Conservation (phyloP, 2,888 invertebrate species). For the Oeneis ivallda region DNA sequence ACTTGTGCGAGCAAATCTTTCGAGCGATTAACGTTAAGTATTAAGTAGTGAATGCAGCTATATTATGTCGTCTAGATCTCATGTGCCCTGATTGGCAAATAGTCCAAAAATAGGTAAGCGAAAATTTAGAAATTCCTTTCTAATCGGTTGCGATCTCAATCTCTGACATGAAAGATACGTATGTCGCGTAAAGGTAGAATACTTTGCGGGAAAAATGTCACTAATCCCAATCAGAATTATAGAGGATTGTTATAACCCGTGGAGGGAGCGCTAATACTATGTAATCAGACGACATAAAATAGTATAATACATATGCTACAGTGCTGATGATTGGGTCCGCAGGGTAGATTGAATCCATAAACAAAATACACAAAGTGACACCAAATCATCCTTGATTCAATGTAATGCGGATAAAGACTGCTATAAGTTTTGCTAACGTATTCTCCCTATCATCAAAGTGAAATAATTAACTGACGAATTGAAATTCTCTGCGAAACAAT, state of each 20-base stretch:
- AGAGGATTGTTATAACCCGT: not conserved
- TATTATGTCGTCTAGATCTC: not conserved
- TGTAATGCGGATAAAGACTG: slow-evolving; percentile 40
- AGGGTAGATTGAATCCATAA: slow-evolving; percentile 23
- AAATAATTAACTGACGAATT: not conserved
- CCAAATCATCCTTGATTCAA: slow-evolving; percentile 5
- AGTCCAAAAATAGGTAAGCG: too few relatives aligned
- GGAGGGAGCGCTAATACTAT: too few relatives aligned
- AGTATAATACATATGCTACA: not conserved
- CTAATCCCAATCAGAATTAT: too few relatives aligned
- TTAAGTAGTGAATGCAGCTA: not conserved
- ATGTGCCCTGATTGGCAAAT: not conserved
- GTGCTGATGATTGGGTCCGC: slow-evolving; percentile 32
- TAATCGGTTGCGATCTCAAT: not conserved
- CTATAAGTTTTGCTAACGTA: not conserved
- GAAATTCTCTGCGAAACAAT: not conserved
- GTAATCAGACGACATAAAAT: slow-evolving; percentile 1
- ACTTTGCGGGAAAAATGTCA: too few relatives aligned
- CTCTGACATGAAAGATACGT: too few relatives aligned
- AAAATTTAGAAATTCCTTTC: not conserved
- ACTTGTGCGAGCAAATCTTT: slow-evolving; percentile 72
- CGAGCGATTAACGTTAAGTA: slow-evolving; percentile 63
- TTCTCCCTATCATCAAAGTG: not conserved
- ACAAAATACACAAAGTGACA: slow-evolving; percentile 20
- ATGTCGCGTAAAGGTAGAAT: too few relatives aligned